A percentile compares a stretch with the other conserved stretches of the same genome.
Evolutionary conservation across 2,888 invertebrate genomes (phyloP).

Genomic region (Lacanobia wlatinum): DNA sequence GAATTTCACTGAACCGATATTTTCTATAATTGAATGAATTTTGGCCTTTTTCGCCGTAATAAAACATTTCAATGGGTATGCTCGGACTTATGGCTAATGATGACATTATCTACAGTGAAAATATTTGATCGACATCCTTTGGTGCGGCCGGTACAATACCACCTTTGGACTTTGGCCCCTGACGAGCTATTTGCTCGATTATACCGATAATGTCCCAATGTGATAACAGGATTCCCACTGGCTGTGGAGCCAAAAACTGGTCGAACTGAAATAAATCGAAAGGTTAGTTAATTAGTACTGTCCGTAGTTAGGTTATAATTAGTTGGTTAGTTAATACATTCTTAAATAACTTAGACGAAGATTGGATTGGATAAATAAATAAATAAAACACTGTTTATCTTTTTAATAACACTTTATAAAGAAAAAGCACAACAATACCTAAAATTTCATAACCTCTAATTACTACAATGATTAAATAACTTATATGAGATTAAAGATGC

Average conservation of each 20-base stretch:
- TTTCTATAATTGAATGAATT: no score
- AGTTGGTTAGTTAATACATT: no score
- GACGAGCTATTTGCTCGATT: slow-evolving; percentile 30
- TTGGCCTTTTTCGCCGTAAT: background rate
- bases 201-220: slow-evolving; percentile 52
- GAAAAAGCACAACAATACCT: no score
- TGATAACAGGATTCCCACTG: slow-evolving; percentile 58
- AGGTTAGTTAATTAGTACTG: background rate
- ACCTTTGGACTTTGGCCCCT: slow-evolving; percentile 40
- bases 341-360: background rate
- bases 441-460: no score
- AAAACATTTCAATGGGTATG: slow-evolving; percentile 46
- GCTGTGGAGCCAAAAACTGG: slow-evolving; percentile 49
- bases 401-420: no score
- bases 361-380: no score
- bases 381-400: no score
- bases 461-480: no score
- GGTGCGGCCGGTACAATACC: slow-evolving; percentile 45
- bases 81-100: slow-evolving; percentile 38
- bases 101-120: slow-evolving; percentile 40
- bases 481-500: no score
- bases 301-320: no score
- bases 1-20: no score
- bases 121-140: slow-evolving; percentile 47
- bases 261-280: slow-evolving; percentile 23